Evolutionary conservation across 1,140 invertebrate genomes (phyloP), one percentile per base, ranked within the genome.

Genomic region (Meteorus sp.): DNA sequence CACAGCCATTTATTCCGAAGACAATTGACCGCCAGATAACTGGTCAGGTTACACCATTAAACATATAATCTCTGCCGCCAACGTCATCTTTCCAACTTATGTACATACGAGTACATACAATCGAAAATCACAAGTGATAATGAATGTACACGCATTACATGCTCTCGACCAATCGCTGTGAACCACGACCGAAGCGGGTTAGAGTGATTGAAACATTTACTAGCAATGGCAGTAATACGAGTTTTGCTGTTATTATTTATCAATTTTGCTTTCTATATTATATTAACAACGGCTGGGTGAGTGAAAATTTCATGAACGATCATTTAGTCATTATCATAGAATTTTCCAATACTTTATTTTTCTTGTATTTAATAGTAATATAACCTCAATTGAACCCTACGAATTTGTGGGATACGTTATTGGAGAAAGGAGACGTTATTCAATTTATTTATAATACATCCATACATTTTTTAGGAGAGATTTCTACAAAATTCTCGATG

Each of bases 401-500:
- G 15, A 15, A n/a, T 39, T 33, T 33, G 11, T 33, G 11, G 6
- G 29, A 33, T 11, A 33, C 29, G 29, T 54, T 33, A 13, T 39
- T 8, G 22, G 9, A 33, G 53, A 6, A 19, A 45, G 17, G 25
- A 11, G 22, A 19, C 39, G 0, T 29, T 6, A 50, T 52, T 31
- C 17, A 23, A 58, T 15, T 48, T 13, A 3, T 23, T 35, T 39
- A 4, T 9, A 13, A 29, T 17, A 2, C 56, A 9, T 63, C 62
- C 68, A 65, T 67, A 72, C 64, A 68, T 65, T 67, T 72, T 60
- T 61, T 76, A 82, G 91, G 56, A 82, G 96, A 73, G 96, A 99
- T 79, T 99, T 98, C 82, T 99, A 99, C 82, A 84, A 87, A 69
- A 99, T 99, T 73, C 84, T 99, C 29, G 89, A 91, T 67, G 85